Evolutionary conservation across 2,113 vertebrate genomes (phyloP).

Genomic region (Rhinogobius similis): DNA sequence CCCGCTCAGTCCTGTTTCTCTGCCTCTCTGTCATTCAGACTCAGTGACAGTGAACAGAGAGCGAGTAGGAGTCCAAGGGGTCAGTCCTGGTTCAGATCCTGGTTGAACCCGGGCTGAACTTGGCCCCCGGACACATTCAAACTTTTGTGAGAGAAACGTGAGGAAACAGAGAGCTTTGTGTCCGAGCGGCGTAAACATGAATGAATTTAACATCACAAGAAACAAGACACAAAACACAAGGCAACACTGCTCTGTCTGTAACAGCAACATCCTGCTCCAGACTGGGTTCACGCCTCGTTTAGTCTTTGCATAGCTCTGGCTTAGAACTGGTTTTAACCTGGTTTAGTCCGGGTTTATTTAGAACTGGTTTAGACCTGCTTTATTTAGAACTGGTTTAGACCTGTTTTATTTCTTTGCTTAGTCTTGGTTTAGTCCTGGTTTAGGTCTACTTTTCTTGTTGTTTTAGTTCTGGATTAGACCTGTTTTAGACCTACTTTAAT

Average conservation of each 20-base stretch:
- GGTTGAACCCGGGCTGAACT: neutral
- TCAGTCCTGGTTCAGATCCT: neutral
- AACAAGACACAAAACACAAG: neutral
- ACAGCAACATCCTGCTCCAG: too few species aligned
- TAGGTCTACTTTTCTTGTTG: too few species aligned
- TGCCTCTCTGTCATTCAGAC: neutral
- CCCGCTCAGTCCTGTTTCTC: neutral
- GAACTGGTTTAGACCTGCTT: too few species aligned
- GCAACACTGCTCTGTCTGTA: too few species aligned
- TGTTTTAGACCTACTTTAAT: too few species aligned
- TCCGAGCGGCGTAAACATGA: neutral
- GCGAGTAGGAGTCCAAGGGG: neutral
- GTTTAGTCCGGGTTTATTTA: neutral
- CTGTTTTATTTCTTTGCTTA: too few species aligned
- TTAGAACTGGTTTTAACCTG: neutral
- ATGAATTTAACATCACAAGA: neutral
- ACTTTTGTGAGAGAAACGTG: constrained; percentile 1
- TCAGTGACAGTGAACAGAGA: neutral
- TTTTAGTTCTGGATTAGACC: too few species aligned
- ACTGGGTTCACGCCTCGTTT: neutral
- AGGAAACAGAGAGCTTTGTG: neutral
- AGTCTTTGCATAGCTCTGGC: neutral
- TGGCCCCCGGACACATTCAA: neutral
- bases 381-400: too few species aligned
- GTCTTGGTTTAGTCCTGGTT: too few species aligned